phyloP scores from a whole-genome alignment of 2,888 invertebrate genomes.

The Helobdella robusta region DNA sequence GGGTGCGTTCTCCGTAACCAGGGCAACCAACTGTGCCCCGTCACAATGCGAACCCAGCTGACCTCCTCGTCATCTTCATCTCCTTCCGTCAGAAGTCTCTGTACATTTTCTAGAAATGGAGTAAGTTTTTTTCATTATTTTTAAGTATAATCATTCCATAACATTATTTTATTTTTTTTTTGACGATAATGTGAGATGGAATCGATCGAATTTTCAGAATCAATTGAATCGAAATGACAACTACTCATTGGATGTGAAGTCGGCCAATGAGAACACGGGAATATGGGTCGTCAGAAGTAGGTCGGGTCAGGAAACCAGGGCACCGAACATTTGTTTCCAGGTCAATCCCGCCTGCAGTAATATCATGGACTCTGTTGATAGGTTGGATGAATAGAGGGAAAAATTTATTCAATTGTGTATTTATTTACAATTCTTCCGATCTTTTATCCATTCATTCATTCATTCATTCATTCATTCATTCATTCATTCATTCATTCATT shows the following conservation, averaged over 20 bases:
- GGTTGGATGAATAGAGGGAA: slow-evolving; percentile 1
- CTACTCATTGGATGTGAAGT: slow-evolving; percentile 1
- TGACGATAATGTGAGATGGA: not conserved
- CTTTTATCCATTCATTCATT: not conserved
- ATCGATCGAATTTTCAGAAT: not conserved
- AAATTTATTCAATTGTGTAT: not conserved
- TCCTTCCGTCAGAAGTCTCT: slow-evolving; percentile 1
- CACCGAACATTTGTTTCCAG: slow-evolving; percentile 21
- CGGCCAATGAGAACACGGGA: not conserved
- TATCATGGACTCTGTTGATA: slow-evolving; percentile 10
- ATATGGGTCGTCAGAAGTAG: not conserved
- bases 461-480: not conserved
- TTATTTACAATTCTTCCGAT: not conserved
- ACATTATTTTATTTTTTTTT: not conserved
- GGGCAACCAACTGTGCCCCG: slow-evolving; percentile 2
- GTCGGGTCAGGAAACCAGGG: slow-evolving; percentile 12
- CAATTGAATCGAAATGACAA: slow-evolving; percentile 18
- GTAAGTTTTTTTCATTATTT: slow-evolving; percentile 1
- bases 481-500: not conserved
- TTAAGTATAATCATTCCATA: too few species aligned
- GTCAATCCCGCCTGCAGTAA: slow-evolving; percentile 19
- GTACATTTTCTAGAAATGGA: slow-evolving; percentile 4
- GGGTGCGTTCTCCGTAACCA: not conserved
- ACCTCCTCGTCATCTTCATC: not conserved
- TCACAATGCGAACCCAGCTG: slow-evolving; percentile 4